These are phyloP conservation scores for Apis laboriosa DNA, from an alignment of 1,140 invertebrate genomes.

Conservation along the genomic window DNA sequence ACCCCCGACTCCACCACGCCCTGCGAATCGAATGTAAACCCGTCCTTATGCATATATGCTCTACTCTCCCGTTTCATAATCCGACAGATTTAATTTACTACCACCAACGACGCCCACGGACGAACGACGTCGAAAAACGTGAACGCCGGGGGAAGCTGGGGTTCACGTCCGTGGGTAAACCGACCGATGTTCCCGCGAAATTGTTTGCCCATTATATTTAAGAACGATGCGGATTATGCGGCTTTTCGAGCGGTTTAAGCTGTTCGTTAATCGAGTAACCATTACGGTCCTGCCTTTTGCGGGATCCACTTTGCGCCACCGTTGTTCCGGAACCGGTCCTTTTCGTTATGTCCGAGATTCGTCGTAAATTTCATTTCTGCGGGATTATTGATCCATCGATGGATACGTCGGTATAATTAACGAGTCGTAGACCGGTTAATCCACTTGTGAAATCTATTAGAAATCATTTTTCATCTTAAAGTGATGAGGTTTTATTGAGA, in stretches of 20 bases:
- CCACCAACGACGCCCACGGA: constrained; percentile 13
- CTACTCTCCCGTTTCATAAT: constrained; percentile 50
- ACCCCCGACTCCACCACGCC: neutral
- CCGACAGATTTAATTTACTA: constrained; percentile 63
- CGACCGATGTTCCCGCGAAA: neutral
- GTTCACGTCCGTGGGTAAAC: neutral
- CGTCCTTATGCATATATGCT: constrained; percentile 59
- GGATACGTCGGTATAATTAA: too few species aligned
- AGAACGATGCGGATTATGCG: neutral
- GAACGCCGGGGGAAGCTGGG: neutral
- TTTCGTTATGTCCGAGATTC: too few species aligned
- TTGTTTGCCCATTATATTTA: constrained; percentile 20
- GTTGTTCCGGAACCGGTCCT: too few species aligned
- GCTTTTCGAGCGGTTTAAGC: neutral
- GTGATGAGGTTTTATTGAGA: too few species aligned
- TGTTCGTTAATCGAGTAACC: neutral
- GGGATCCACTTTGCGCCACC: too few species aligned
- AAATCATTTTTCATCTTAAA: too few species aligned
- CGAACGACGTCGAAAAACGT: constrained; percentile 32
- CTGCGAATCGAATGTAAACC: constrained; percentile 64
- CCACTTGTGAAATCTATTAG: too few species aligned
- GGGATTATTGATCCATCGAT: too few species aligned
- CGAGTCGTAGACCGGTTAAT: too few species aligned
- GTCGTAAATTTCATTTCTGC: too few species aligned
- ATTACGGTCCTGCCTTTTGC: neutral